phyloP scores from a whole-genome alignment of 2,888 invertebrate genomes.

The Sphaerophoria rueppellii region DNA sequence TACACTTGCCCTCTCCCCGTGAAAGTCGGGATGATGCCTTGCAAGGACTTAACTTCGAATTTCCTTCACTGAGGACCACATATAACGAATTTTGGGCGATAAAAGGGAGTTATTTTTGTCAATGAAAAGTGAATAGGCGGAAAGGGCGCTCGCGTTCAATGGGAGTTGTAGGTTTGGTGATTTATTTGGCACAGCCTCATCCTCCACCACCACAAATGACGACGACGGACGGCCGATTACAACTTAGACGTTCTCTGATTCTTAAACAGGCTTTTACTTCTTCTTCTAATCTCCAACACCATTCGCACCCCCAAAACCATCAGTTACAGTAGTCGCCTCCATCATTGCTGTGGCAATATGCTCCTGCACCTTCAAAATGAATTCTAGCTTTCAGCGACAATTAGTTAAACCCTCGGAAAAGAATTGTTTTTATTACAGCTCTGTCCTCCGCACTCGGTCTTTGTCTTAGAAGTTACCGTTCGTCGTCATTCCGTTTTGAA shows the following conservation, averaged over 20 bases:
- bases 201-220: constrained; percentile 27
- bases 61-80: constrained; percentile 46
- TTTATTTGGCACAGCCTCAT: constrained; percentile 47
- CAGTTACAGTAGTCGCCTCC: background rate
- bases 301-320: background rate
- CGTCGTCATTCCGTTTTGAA: background rate
- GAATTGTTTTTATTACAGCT: constrained; percentile 54
- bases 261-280: constrained; percentile 50
- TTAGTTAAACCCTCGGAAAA: constrained; percentile 54
- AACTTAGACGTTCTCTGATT: constrained; percentile 63
- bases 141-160: constrained; percentile 44
- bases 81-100: constrained; percentile 56
- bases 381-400: constrained; percentile 66
- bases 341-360: constrained; percentile 16
- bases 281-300: background rate
- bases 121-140: constrained; percentile 40
- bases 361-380: constrained; percentile 1
- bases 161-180: constrained; percentile 66
- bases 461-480: constrained; percentile 26
- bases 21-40: background rate
- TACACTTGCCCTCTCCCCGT: constrained; percentile 54
- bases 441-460: constrained; percentile 6
- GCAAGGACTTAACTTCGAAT: constrained; percentile 13
- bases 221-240: constrained; percentile 46
- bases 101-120: constrained; percentile 65